phyloP scores from a whole-genome alignment of 2,113 vertebrate genomes.

The Laticauda colubrina region DNA sequence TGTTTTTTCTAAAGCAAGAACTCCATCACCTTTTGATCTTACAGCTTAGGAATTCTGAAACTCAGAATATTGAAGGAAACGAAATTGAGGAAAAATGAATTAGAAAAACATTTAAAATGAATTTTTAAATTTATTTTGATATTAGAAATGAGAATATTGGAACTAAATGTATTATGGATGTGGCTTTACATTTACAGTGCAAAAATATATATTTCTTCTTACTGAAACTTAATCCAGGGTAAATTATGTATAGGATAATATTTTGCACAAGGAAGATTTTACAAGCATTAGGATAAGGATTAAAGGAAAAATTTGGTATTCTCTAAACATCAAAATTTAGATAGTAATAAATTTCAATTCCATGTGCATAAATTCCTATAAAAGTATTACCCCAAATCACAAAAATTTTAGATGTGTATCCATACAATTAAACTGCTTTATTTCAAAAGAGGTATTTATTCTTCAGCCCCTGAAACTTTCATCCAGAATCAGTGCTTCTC shows the following conservation, averaged over 20 bases:
- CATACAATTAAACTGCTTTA: background rate
- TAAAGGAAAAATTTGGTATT: background rate
- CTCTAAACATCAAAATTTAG: background rate
- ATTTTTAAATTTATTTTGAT: background rate
- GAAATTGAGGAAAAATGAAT: background rate
- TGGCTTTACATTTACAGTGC: background rate
- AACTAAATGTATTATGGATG: background rate
- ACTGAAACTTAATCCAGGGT: background rate
- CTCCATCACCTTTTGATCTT: background rate
- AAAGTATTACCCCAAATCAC: background rate
- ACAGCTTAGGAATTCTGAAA: background rate
- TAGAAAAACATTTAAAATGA: background rate
- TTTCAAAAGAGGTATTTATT: background rate
- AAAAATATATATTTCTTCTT: background rate
- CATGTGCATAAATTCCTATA: background rate
- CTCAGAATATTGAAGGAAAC: background rate
- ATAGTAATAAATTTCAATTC: background rate
- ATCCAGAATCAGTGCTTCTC: background rate
- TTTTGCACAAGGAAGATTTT: too few species aligned
- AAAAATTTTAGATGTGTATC: background rate
- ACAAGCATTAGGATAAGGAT: background rate
- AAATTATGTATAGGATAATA: background rate
- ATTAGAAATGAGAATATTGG: background rate
- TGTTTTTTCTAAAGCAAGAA: background rate
- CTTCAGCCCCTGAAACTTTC: background rate